phyloP scores from a whole-genome alignment of 2,797 vertebrate genomes.

The Sciurus vulgaris region DNA sequence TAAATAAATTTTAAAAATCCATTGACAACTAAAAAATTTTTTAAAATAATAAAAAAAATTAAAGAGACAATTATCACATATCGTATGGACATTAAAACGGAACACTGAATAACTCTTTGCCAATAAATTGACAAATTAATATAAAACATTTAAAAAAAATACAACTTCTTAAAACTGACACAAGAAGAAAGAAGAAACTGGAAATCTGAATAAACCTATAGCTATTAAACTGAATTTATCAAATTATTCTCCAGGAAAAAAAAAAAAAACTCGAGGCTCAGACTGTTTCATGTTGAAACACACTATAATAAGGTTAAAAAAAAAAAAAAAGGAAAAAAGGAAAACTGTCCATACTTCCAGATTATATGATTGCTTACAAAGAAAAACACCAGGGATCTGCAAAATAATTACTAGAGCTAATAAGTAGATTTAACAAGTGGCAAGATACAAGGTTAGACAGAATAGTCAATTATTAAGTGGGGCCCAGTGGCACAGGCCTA shows the following conservation, averaged over 20 bases:
- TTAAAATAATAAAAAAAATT: background rate
- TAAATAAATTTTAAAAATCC: no score
- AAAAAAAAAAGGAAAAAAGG: background rate
- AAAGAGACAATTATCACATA: background rate
- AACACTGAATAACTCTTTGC: background rate
- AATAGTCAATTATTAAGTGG: background rate
- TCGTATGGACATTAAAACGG: background rate
- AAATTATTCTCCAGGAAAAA: background rate
- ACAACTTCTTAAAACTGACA: background rate
- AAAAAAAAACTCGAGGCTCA: background rate
- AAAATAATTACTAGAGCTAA: slow-evolving; percentile 45
- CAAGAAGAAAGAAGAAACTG: slow-evolving; percentile 6
- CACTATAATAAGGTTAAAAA: background rate
- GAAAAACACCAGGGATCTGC: background rate
- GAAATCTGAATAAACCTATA: background rate
- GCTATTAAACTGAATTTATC: background rate
- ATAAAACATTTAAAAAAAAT: background rate
- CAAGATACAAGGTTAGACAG: background rate
- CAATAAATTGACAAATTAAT: background rate
- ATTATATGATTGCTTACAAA: background rate
- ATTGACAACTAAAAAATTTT: no score
- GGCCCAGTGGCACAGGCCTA: no score
- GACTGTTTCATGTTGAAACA: background rate
- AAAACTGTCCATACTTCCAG: background rate
- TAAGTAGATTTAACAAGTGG: background rate